A percentile compares a stretch with the other conserved stretches of the same genome.
Conservation (phyloP, 2,113 vertebrate genomes). For the Egretta garzetta region DNA sequence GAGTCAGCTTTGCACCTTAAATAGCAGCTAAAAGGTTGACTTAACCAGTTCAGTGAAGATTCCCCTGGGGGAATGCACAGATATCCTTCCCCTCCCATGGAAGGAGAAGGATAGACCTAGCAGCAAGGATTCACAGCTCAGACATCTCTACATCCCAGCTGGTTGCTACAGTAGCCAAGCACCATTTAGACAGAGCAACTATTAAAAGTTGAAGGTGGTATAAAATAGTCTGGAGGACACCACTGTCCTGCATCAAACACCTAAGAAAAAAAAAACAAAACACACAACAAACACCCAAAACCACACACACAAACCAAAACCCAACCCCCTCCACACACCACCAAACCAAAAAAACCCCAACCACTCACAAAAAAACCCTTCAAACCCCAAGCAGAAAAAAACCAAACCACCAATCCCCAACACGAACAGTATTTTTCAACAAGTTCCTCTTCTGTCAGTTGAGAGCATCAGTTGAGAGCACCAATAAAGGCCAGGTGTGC, state of each 20-base stretch:
- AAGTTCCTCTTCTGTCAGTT: not conserved
- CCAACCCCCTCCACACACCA: no score
- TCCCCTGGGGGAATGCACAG: not conserved
- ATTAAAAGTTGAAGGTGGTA: not conserved
- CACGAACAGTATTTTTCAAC: not conserved
- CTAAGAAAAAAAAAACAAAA: not conserved
- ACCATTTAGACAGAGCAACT: not conserved
- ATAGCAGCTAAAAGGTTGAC: not conserved
- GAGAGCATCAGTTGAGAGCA: not conserved
- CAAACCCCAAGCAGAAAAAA: not conserved
- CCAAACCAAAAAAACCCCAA: no score
- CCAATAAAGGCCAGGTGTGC: not conserved
- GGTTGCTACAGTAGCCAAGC: not conserved
- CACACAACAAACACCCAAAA: no score
- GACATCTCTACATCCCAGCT: not conserved
- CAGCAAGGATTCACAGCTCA: not conserved
- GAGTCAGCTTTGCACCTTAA: not conserved
- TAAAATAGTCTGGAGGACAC: not conserved
- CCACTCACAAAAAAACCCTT: no score
- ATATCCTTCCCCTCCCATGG: not conserved
- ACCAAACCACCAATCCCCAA: not conserved
- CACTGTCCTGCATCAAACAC: not conserved
- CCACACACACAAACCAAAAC: not conserved
- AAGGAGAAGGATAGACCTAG: not conserved
- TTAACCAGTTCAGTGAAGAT: not conserved